Percentiles rank a stretch among this genome's conserved stretches.
phyloP scores from a whole-genome alignment of 2,797 vertebrate species.

The Alosa sapidissima region DNA sequence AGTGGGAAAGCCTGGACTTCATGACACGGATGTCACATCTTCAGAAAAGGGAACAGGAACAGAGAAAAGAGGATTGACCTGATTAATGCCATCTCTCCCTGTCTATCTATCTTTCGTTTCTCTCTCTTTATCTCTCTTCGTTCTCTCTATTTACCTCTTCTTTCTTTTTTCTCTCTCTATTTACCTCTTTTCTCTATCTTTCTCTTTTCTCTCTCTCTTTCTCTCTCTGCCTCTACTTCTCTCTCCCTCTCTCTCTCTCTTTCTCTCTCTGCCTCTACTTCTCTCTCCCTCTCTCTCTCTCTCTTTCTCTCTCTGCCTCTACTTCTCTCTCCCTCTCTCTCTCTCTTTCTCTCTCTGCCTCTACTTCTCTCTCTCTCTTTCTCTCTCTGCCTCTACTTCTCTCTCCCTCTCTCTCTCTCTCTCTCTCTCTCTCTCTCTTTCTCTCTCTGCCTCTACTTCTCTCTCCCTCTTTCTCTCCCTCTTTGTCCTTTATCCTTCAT shows the following conservation, averaged over 20 bases:
- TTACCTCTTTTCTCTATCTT: too few relatives aligned
- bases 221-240: background rate
- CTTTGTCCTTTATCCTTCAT: conserved; percentile 1
- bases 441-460: background rate
- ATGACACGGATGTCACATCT: conserved; percentile 9
- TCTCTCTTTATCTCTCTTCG: background rate
- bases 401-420: background rate
- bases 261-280: too few relatives aligned
- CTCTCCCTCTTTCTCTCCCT: background rate
- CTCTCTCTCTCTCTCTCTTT: background rate
- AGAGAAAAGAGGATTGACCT: conserved; percentile 68
- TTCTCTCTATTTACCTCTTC: background rate
- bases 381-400: conserved; percentile 42
- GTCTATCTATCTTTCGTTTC: conserved; percentile 39
- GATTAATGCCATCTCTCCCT: conserved; percentile 63
- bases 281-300: too few relatives aligned
- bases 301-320: too few relatives aligned
- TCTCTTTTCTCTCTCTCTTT: too few relatives aligned
- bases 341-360: too few relatives aligned
- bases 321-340: too few relatives aligned
- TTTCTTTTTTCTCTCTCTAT: background rate
- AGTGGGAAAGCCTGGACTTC: background rate
- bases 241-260: conserved; percentile 24
- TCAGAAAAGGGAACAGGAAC: conserved; percentile 43
- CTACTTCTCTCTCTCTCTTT: too few relatives aligned